Evolutionary conservation across 1,140 invertebrate genomes (phyloP), one percentile per base, ranked within the genome.

Genomic region (Musca vetustissima): DNA sequence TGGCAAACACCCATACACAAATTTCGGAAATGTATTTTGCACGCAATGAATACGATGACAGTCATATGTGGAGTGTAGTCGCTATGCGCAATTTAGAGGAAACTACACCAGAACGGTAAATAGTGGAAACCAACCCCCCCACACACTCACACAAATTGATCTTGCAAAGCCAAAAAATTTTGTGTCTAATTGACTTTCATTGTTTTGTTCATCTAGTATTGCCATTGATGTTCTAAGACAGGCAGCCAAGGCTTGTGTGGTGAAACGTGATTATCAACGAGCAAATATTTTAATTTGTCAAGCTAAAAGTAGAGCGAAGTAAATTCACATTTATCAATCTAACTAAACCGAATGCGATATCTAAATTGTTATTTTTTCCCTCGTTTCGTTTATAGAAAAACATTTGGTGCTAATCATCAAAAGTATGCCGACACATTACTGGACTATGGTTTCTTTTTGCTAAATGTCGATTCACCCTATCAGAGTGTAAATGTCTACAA

Each of bases 381-480:
- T 28, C 28, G 11, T 59, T n/a, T 14, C 28, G 1, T 49, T 70
- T 24, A 1, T 64, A 82, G 80, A 24, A 72, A 74, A 68, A 75
- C 76, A 47, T 93, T 91, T 84, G 91, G 89, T 4, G 77, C 83
- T 1, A 78, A 87, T 55, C 92, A 95, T 85, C 92, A 91, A 25
- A 90, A 91, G 72, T 92, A 92, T 78, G 91, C 93, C 32, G 92
- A 94, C 79, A 88, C 91, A 25, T 84, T 97, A 43, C 85, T 93
- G 66, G 93, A 96, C 84, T 95, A 93, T 81, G 95, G 92, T 61
- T 96, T 93, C 85, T 96, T 93, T 79, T 85, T 96, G 73, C 86
- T 96, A 47, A 96, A 96, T 84, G 90, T 91, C n/a, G 95, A 97
- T 83, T 89, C 88, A 43, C 90, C 95, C 53, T 84, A 85, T 28